Conservation (phyloP, 1,140 invertebrate genomes). For the Nixonia krombeini region DNA sequence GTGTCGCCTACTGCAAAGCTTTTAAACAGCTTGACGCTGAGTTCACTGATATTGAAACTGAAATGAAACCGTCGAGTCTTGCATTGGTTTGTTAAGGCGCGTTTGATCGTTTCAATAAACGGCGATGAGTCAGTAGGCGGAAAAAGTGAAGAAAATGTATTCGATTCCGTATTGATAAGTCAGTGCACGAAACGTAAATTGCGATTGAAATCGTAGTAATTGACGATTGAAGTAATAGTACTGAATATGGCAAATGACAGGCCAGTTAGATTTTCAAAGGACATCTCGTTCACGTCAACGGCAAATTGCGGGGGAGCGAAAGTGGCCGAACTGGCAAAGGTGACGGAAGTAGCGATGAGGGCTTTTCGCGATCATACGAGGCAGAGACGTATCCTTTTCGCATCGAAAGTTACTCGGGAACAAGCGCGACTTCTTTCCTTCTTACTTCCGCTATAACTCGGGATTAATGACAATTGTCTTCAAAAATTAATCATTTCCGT, state of each 20-base stretch:
- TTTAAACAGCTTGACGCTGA: too few relatives aligned
- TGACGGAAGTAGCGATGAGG: neutral
- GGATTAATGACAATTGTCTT: constrained; percentile 24
- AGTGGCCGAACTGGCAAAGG: too few relatives aligned
- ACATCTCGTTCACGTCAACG: neutral
- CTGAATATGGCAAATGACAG: neutral
- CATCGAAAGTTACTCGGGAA: neutral
- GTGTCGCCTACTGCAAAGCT: neutral
- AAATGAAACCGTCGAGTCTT: too few relatives aligned
- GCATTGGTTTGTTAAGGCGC: too few relatives aligned
- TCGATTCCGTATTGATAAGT: too few relatives aligned
- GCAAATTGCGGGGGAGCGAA: neutral
- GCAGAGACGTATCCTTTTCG: neutral
- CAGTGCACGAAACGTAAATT: too few relatives aligned
- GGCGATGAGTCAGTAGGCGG: too few relatives aligned
- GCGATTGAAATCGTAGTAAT: too few relatives aligned
- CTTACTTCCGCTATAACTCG: neutral
- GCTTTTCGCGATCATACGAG: neutral
- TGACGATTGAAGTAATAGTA: neutral
- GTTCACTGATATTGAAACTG: too few relatives aligned
- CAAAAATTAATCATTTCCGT: constrained; percentile 31
- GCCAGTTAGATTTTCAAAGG: neutral
- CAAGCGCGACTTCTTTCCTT: neutral
- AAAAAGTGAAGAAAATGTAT: too few relatives aligned
- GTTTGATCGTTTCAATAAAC: too few relatives aligned